Percentiles rank a stretch among this genome's conserved stretches.
These are phyloP conservation scores for Pygoscelis antarcticus DNA, from an alignment of 2,113 vertebrate species.

Conservation along the genomic window DNA sequence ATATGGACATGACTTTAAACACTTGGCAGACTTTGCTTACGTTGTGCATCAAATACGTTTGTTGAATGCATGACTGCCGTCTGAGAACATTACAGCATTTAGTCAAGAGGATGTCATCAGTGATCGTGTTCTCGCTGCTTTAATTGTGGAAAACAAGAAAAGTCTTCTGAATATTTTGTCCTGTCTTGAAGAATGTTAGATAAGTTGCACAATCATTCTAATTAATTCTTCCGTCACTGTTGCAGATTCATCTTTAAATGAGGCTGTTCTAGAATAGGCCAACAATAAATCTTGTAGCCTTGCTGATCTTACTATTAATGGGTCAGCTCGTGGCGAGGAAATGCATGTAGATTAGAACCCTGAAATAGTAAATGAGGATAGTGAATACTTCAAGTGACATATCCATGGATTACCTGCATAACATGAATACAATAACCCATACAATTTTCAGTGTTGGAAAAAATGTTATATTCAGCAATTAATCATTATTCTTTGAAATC, in stretches of 20 bases:
- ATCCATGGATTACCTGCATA: not conserved
- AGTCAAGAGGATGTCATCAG: not conserved
- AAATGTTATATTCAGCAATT: not conserved
- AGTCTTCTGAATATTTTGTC: not conserved
- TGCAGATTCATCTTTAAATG: not conserved
- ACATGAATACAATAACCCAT: not conserved
- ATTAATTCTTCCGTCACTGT: not conserved
- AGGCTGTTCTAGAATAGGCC: not conserved
- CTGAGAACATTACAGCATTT: not conserved
- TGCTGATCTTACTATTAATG: not conserved
- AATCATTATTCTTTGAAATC: slow-evolving; percentile 7
- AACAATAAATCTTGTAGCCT: not conserved
- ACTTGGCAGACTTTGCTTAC: not conserved
- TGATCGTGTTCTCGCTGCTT: not conserved
- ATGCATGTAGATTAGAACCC: not conserved
- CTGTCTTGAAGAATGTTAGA: not conserved
- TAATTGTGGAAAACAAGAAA: not conserved
- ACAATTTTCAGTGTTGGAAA: not conserved
- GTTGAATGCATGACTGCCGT: not conserved
- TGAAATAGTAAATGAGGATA: not conserved
- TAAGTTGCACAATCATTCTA: not conserved
- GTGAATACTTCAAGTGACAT: not conserved
- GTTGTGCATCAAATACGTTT: not conserved
- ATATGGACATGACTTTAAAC: not conserved
- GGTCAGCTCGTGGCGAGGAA: not conserved